A percentile compares a stretch with the other conserved stretches of the same genome.
These are phyloP conservation scores for Eupithecia subfuscata DNA, from an alignment of 2,888 invertebrate species.

Conservation along the genomic window DNA sequence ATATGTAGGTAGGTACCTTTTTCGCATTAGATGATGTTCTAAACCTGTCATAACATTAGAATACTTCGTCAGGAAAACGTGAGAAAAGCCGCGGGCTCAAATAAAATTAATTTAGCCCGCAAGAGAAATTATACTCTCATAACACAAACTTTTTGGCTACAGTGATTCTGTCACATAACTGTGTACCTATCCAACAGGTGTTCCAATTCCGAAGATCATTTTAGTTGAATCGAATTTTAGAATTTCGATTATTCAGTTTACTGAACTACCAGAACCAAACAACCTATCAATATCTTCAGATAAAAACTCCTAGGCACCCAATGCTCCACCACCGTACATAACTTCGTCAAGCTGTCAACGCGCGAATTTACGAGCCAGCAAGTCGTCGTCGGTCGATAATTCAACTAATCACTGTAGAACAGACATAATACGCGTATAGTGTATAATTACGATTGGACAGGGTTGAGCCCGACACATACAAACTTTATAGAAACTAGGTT, in stretches of 20 bases:
- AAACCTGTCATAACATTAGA: not conserved
- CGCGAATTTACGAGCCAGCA: constrained; percentile 40
- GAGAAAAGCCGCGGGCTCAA: not conserved
- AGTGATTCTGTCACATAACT: not conserved
- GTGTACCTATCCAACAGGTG: not conserved
- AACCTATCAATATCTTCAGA: constrained; percentile 15
- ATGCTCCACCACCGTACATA: constrained; percentile 27
- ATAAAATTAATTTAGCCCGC: not conserved
- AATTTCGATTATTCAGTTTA: not conserved
- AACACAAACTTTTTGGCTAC: not conserved
- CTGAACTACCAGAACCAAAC: not conserved
- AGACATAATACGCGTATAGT: constrained; percentile 16
- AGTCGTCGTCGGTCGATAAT: constrained; percentile 35
- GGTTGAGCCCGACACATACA: not conserved
- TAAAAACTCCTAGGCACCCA: constrained; percentile 12
- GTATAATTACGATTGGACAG: not conserved
- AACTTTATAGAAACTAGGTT: not conserved
- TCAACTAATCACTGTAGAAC: constrained; percentile 43
- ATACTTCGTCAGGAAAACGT: not conserved
- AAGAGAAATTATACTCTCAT: not conserved
- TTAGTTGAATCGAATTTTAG: not conserved
- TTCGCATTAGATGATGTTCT: not conserved
- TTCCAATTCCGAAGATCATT: not conserved
- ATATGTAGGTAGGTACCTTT: too few relatives aligned
- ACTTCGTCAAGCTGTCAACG: constrained; percentile 41